Evolutionary conservation across 2,888 invertebrate genomes (phyloP).

Genomic region (Nesidiocoris tenuis): DNA sequence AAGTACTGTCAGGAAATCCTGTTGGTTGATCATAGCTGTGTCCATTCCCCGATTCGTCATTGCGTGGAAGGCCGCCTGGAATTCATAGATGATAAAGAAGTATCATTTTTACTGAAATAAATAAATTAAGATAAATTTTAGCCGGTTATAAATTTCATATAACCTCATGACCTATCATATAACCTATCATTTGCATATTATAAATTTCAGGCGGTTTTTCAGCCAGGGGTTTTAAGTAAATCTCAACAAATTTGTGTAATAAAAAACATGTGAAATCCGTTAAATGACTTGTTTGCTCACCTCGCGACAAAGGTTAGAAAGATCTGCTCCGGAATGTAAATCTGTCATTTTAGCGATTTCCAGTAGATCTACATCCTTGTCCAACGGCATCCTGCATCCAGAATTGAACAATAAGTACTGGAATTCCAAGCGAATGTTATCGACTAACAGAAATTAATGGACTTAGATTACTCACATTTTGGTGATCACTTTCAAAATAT

Average conservation of each 20-base stretch:
- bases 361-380: slow-evolving; percentile 55
- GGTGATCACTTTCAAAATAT: slow-evolving; percentile 57
- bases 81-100: slow-evolving; percentile 44
- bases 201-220: no score
- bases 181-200: no score
- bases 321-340: slow-evolving; percentile 64
- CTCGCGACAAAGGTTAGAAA: slow-evolving; percentile 63
- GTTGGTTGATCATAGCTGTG: slow-evolving; percentile 52
- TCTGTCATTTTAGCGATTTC: slow-evolving; percentile 57
- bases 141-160: no score
- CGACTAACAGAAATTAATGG: background rate
- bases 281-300: no score
- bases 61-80: slow-evolving; percentile 62
- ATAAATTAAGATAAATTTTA: no score
- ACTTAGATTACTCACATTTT: slow-evolving; percentile 51
- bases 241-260: no score
- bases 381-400: slow-evolving; percentile 58
- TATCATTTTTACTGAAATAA: no score
- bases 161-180: no score
- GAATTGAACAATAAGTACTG: slow-evolving; percentile 1
- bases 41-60: slow-evolving; percentile 58
- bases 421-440: background rate
- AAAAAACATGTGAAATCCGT: no score
- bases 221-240: no score
- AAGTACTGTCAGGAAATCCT: slow-evolving; percentile 56